Percentiles rank a stretch among this genome's conserved stretches.
These are phyloP conservation scores for Cecidostiba fungosa DNA, from an alignment of 2,888 invertebrate genomes.

Conservation along the genomic window DNA sequence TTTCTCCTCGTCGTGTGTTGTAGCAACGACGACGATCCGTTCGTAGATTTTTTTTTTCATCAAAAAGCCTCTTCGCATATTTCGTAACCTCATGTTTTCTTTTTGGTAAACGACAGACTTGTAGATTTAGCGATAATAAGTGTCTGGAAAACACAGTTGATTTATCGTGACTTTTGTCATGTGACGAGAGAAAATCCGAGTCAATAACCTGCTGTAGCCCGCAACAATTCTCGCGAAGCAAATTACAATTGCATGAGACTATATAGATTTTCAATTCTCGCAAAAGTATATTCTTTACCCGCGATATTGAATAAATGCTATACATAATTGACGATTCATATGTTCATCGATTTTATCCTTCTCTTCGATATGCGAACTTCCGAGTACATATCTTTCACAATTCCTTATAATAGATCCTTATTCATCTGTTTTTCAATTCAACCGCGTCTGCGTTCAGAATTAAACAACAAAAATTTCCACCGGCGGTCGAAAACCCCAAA, in stretches of 20 bases:
- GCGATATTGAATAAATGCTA: neutral
- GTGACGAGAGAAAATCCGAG: neutral
- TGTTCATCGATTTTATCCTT: neutral
- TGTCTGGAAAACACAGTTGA: neutral
- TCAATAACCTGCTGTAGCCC: neutral
- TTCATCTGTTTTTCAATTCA: neutral
- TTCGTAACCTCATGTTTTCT: neutral
- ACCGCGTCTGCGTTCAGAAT: no score
- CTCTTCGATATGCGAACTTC: no score
- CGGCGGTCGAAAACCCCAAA: no score
- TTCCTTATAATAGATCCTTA: no score
- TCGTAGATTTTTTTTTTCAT: neutral
- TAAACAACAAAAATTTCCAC: no score
- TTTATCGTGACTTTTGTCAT: neutral
- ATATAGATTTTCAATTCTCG: neutral
- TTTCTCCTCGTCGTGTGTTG: slow-evolving; percentile 44
- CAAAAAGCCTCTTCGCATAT: neutral
- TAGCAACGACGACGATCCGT: neutral
- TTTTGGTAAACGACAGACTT: neutral
- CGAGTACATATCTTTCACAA: neutral
- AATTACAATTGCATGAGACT: neutral
- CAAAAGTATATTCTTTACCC: neutral
- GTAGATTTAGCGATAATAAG: neutral
- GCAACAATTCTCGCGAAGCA: neutral
- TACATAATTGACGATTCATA: neutral